Evolutionary conservation across 2,113 vertebrate species (phyloP).

Genomic region (Piaya cayana): DNA sequence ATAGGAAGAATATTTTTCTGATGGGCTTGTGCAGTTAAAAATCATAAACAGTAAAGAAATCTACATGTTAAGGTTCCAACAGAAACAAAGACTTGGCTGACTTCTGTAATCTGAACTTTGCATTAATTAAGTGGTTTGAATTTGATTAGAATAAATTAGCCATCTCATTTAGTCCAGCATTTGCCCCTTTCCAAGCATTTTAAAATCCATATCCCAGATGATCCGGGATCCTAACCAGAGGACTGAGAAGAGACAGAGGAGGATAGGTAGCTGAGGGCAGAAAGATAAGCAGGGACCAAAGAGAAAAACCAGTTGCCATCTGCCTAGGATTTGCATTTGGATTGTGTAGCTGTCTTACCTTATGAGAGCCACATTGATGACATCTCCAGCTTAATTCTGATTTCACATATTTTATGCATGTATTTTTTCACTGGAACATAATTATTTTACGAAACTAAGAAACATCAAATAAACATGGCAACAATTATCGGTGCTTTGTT

Average conservation of each 20-base stretch:
- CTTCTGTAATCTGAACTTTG: slow-evolving; percentile 45
- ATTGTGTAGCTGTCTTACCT: not conserved
- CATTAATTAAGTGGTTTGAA: slow-evolving; percentile 62
- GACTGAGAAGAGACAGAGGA: not conserved
- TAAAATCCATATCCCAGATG: not conserved
- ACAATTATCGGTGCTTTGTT: slow-evolving; percentile 65
- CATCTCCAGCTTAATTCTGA: not conserved
- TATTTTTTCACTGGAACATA: not conserved
- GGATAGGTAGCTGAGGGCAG: not conserved
- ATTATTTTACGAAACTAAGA: slow-evolving; percentile 51
- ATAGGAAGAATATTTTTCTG: slow-evolving; percentile 21
- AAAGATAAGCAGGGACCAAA: not conserved
- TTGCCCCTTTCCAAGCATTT: slow-evolving; percentile 26
- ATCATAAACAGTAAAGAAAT: slow-evolving; percentile 49
- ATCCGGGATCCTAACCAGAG: not conserved
- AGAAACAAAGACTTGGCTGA: slow-evolving; percentile 68
- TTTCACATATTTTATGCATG: not conserved
- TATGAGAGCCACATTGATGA: not conserved
- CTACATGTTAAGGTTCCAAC: slow-evolving; percentile 36
- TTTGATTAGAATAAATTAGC: slow-evolving; percentile 59
- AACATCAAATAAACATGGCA: slow-evolving; percentile 61
- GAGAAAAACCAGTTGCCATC: not conserved
- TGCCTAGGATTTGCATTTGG: not conserved
- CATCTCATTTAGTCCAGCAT: slow-evolving; percentile 1
- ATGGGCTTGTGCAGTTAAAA: slow-evolving; percentile 12